phyloP scores from a whole-genome alignment of 2,797 vertebrate species.

The Tauraco hartlaubi region DNA sequence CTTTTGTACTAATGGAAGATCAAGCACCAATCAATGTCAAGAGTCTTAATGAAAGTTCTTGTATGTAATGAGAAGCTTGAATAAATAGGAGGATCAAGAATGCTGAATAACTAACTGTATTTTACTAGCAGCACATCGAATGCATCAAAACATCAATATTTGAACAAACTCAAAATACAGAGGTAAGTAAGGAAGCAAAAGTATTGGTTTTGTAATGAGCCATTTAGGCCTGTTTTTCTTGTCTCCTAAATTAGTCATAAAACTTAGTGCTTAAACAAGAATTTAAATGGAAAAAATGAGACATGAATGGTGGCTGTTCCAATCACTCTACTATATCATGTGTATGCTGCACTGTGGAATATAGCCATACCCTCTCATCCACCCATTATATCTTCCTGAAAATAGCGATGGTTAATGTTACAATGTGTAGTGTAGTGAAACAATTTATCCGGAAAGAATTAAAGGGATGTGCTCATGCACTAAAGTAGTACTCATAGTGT shows the following conservation, averaged over 20 bases:
- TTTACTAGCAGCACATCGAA: neutral
- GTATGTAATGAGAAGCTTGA: neutral
- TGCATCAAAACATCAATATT: neutral
- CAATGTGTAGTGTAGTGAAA: neutral
- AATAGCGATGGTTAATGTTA: neutral
- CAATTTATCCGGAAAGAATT: neutral
- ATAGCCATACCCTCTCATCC: neutral
- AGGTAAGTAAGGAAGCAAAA: neutral
- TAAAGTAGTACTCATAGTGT: neutral
- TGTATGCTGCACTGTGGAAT: neutral
- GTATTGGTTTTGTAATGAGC: neutral
- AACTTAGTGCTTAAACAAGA: neutral
- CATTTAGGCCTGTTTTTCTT: neutral
- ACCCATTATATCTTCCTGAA: neutral
- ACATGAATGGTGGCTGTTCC: neutral
- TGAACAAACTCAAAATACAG: neutral
- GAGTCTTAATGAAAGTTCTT: neutral
- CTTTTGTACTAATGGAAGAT: neutral
- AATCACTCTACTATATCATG: neutral
- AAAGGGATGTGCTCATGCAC: neutral
- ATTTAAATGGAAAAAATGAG: neutral
- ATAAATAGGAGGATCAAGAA: neutral
- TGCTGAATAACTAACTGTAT: neutral
- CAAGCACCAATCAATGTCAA: neutral
- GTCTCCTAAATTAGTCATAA: neutral